phyloP scores from a whole-genome alignment of 2,797 vertebrate species.

The Argentina silus region DNA sequence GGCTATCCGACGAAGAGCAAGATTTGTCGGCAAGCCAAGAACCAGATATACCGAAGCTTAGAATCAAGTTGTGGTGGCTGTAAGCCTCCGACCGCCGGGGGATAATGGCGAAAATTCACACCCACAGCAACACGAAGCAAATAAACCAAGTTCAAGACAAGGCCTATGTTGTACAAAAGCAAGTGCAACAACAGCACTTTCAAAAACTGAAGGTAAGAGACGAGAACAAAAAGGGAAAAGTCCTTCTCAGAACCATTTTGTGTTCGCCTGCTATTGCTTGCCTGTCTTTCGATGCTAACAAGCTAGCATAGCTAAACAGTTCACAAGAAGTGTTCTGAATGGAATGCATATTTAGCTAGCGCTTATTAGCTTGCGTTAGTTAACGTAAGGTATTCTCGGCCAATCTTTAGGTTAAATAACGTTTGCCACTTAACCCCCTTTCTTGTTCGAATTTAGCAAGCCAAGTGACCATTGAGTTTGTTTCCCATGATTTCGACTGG shows the following conservation, averaged over 20 bases:
- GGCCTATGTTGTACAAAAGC: conserved; percentile 84
- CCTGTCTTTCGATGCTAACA: conserved; percentile 11
- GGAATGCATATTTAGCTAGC: conserved; percentile 63
- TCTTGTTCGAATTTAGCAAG: too few species aligned
- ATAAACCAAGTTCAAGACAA: conserved; percentile 84
- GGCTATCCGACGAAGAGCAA: conserved; percentile 74
- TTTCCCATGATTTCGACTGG: too few species aligned
- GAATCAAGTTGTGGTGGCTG: conserved; percentile 73
- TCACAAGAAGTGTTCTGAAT: conserved; percentile 60
- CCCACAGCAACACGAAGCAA: conserved; percentile 83
- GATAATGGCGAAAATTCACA: conserved; percentile 88
- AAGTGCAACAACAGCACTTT: conserved; percentile 87
- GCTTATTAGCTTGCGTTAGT: too few species aligned
- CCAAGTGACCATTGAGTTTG: too few species aligned
- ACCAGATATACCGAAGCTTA: conserved; percentile 70
- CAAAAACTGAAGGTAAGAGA: conserved; percentile 86
- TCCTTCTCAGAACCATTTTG: conserved; percentile 77
- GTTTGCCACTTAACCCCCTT: too few species aligned
- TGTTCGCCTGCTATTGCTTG: conserved; percentile 57
- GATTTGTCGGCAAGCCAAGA: conserved; percentile 77
- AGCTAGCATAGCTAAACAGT: conserved; percentile 39
- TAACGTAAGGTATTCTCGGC: too few species aligned
- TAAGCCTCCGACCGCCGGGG: conserved; percentile 69
- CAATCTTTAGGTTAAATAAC: too few species aligned
- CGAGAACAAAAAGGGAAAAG: conserved; percentile 59